These are phyloP conservation scores for Melanerpes aurifrons DNA, from an alignment of 2,113 vertebrate genomes.

Conservation along the genomic window DNA sequence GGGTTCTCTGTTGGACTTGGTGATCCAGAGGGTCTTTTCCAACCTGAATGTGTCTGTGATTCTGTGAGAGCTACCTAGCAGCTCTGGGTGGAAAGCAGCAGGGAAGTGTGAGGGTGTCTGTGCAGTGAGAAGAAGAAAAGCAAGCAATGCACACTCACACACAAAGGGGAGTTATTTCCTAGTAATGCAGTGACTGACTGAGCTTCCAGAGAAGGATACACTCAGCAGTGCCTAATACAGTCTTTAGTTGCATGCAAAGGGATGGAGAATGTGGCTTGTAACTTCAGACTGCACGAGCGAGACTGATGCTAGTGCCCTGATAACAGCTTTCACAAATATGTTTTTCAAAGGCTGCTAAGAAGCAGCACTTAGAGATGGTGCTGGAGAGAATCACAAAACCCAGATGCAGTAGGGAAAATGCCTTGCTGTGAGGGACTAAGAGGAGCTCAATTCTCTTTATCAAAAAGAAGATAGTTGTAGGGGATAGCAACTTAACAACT, in stretches of 20 bases:
- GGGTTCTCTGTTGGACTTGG: no score
- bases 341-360: constrained; percentile 49
- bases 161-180: background rate
- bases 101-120: background rate
- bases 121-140: background rate
- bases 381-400: constrained; percentile 34
- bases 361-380: constrained; percentile 4
- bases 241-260: background rate
- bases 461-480: constrained; percentile 11
- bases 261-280: constrained; percentile 5
- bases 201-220: background rate
- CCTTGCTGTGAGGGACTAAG: constrained; percentile 27
- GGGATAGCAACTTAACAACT: background rate
- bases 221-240: background rate
- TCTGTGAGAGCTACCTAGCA: background rate
- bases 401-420: background rate
- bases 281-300: background rate
- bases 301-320: background rate
- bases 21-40: no score
- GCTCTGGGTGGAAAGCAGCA: background rate
- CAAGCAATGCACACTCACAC: background rate
- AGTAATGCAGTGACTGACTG: background rate
- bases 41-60: no score
- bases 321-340: constrained; percentile 7
- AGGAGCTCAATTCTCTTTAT: constrained; percentile 3